Evolutionary conservation across 2,888 invertebrate genomes (phyloP).

Genomic region (Athalia cordata): DNA sequence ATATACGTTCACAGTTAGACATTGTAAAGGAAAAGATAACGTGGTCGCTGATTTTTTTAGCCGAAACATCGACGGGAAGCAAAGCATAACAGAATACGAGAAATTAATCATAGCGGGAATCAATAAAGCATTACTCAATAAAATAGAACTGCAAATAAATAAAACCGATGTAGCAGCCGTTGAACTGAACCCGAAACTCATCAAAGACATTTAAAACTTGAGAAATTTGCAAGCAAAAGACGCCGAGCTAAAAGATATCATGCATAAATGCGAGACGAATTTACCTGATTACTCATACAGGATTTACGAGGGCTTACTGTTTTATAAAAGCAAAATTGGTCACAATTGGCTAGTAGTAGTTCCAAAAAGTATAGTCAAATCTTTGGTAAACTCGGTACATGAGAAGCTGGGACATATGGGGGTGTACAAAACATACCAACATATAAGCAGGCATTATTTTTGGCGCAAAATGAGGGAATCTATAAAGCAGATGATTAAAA

Average conservation of each 20-base stretch:
- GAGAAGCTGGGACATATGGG: no score
- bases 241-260: not conserved
- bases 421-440: no score
- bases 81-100: conserved; percentile 11
- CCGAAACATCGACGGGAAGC: conserved; percentile 47
- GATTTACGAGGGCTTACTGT: conserved; percentile 33
- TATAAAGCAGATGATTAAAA: not conserved
- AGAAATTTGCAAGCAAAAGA: conserved; percentile 36
- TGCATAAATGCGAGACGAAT: not conserved
- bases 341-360: conserved; percentile 29
- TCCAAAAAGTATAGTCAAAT: not conserved
- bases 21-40: conserved; percentile 56
- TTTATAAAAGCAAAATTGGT: conserved; percentile 7
- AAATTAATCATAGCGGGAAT: conserved; percentile 25
- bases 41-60: conserved; percentile 55
- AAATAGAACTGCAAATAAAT: not conserved
- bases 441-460: conserved; percentile 27
- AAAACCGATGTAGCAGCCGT: not conserved
- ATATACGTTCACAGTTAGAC: conserved; percentile 54
- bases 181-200: not conserved
- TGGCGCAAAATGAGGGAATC: conserved; percentile 42
- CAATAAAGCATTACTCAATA: conserved; percentile 4
- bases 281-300: not conserved
- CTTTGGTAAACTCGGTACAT: conserved; percentile 23
- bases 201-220: conserved; percentile 14